Evolutionary conservation across 2,113 vertebrate species (phyloP), one percentile per base, ranked within the genome.

Genomic region (Sylvietta virens): DNA sequence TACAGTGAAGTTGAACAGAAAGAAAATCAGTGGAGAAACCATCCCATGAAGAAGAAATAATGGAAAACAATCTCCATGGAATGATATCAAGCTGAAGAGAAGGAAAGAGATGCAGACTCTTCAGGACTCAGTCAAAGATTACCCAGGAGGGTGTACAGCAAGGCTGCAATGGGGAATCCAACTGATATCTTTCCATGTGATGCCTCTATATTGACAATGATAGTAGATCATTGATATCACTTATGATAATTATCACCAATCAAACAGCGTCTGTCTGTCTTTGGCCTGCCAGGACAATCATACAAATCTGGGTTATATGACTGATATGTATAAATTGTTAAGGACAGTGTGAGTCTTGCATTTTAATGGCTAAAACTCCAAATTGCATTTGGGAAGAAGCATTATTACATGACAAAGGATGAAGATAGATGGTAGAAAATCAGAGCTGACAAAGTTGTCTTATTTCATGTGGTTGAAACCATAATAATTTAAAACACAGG

Each of bases 321-420:
- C 26, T 44, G 37, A 39, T 40, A 48, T 3, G 3, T 37, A 20
- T 17, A 54, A 67, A 47, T 54, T 58, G 6, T 58, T 53, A 45
- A 0, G 0, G 21, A 27, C 21, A 24, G 5, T 31, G 5, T 72
- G 61, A 47, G 6, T 45, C 61, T 54, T 81, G 4, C 10, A 48
- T 74, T 79, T 57, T 86, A 82, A 86, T 62, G 35, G 22, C 6
- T 76, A 39, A 62, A 70, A 5, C 27, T 86, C 19, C 12, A 71
- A 79, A 66, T 57, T 42, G 37, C 22, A 30, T 40, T 66, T 76
- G 18, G n/a, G 13, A 83, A 80, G 7, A 54, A 72, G 6, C 8
- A 31, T n/a, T 67, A 28, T 39, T 80, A 54, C 13, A 12, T 37
- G 22, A 9, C 3, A 24, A 3, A 2, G 28, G 8, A 53, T 44